phyloP scores from a whole-genome alignment of 2,113 vertebrate genomes.

The Varanus salvator region DNA sequence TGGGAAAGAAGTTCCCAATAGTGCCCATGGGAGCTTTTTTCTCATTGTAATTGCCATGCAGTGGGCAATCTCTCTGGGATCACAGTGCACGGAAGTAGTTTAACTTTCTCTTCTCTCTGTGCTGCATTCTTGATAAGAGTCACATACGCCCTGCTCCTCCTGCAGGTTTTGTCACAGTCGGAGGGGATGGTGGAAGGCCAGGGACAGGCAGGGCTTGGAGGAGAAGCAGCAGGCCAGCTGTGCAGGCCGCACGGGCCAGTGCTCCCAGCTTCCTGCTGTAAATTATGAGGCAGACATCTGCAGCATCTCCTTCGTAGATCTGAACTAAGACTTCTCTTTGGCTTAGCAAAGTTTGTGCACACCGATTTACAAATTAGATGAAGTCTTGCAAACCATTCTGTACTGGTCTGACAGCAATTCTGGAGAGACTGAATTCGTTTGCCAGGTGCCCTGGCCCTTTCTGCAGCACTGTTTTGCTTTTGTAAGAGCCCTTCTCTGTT shows the following conservation, averaged over 20 bases:
- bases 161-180: too few species aligned
- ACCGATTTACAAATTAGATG: background rate
- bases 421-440: background rate
- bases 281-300: background rate
- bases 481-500: background rate
- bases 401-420: background rate
- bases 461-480: background rate
- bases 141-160: background rate
- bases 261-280: background rate
- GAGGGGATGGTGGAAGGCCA: background rate
- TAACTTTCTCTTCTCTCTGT: background rate
- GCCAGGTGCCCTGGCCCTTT: background rate
- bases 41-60: background rate
- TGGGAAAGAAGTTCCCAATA: background rate
- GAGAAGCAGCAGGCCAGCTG: background rate
- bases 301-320: background rate
- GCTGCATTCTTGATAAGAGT: background rate
- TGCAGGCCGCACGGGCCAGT: background rate
- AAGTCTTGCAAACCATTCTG: background rate
- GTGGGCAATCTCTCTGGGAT: background rate
- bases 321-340: background rate
- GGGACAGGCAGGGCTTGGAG: too few species aligned
- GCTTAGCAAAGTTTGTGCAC: background rate
- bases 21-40: background rate
- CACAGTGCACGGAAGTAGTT: background rate